These are phyloP conservation scores for Prunella himalayana DNA, from an alignment of 2,113 vertebrate genomes.

Conservation along the genomic window DNA sequence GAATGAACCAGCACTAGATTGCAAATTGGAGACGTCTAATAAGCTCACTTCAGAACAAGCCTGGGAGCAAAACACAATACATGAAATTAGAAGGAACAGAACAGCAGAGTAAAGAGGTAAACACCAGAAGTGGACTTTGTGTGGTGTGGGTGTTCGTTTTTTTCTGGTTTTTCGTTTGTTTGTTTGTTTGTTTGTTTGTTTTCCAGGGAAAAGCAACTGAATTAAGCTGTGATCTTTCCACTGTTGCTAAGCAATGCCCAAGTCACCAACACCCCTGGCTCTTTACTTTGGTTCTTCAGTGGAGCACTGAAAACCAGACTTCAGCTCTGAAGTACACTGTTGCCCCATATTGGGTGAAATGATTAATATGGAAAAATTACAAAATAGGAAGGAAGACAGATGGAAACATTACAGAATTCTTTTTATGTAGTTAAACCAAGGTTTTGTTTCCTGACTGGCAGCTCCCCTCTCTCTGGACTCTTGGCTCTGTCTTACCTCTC, in stretches of 20 bases:
- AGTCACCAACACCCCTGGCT: neutral
- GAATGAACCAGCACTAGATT: neutral
- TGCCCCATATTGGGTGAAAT: neutral
- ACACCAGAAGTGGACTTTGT: neutral
- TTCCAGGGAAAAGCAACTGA: neutral
- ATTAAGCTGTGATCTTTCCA: neutral
- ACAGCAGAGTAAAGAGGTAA: neutral
- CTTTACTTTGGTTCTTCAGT: neutral
- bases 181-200: neutral
- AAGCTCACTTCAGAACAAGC: neutral
- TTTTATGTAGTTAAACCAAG: neutral
- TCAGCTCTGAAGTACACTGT: neutral
- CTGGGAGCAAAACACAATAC: neutral
- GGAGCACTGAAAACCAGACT: neutral
- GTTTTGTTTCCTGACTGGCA: neutral
- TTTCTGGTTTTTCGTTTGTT: neutral
- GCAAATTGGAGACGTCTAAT: neutral
- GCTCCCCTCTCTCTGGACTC: neutral
- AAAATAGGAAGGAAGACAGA: neutral
- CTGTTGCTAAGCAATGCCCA: neutral
- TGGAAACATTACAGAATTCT: neutral
- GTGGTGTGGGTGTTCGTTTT: neutral
- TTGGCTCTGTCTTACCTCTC: neutral
- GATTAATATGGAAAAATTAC: neutral
- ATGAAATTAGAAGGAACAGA: neutral